A percentile compares a stretch with the other conserved stretches of the same genome.
phyloP scores from a whole-genome alignment of 2,888 invertebrate genomes.

The Lycocerus yunnanus region DNA sequence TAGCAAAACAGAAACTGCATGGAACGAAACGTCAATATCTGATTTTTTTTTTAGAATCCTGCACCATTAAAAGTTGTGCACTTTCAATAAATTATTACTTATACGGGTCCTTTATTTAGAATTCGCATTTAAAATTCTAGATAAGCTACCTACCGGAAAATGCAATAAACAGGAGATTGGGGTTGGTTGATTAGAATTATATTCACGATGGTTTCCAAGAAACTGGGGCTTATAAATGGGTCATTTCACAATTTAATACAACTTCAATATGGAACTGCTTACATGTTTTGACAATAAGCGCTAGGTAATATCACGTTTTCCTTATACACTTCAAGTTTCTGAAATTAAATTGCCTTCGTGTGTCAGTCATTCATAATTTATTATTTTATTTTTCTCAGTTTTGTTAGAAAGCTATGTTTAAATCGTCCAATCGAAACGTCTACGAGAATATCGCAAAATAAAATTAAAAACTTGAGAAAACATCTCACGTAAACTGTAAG shows the following conservation, averaged over 20 bases:
- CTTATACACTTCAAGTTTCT: neutral
- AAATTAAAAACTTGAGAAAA: no score
- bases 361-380: neutral
- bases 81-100: neutral
- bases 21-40: neutral
- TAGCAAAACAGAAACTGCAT: neutral
- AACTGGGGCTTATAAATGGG: neutral
- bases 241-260: neutral
- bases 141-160: slow-evolving; percentile 12
- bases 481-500: no score
- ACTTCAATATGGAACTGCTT: neutral
- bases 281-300: neutral
- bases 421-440: no score
- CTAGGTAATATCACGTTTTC: neutral
- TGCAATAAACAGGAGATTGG: slow-evolving; percentile 2
- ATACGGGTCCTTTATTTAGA: neutral
- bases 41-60: neutral
- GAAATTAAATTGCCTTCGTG: neutral
- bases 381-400: neutral
- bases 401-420: neutral
- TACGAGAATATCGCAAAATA: no score
- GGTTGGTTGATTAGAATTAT: neutral
- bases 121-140: neutral
- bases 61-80: neutral
- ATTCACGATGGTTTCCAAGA: neutral